A percentile compares a stretch with the other conserved stretches of the same genome.
Evolutionary conservation across 1,140 invertebrate species (phyloP).

Genomic region (Chironomus striatipennis): DNA sequence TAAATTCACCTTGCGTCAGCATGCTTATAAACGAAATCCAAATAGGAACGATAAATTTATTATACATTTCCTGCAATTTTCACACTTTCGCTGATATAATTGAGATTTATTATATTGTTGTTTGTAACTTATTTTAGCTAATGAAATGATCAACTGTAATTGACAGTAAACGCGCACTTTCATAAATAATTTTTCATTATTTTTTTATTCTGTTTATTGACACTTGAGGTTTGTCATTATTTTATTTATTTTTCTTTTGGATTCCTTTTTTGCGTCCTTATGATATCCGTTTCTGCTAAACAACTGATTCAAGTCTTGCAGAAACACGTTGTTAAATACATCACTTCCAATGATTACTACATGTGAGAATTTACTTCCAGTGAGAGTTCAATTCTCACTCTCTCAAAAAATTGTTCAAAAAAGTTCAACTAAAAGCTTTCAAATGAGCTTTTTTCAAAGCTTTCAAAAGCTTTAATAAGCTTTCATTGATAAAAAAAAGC

Average conservation of each 20-base stretch:
- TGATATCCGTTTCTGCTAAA: background rate
- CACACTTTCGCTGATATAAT: background rate
- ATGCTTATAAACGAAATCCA: background rate
- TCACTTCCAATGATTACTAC: background rate
- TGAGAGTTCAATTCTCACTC: background rate
- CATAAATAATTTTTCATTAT: background rate
- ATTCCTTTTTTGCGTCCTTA: background rate
- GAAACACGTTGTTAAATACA: background rate
- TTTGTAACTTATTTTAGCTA: background rate
- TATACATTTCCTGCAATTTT: background rate
- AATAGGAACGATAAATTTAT: background rate
- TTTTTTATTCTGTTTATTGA: background rate
- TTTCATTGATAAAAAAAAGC: background rate
- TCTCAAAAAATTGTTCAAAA: background rate
- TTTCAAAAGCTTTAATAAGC: background rate
- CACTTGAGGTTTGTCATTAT: background rate
- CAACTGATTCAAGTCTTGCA: background rate
- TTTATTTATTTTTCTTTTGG: background rate
- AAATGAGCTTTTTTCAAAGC: background rate
- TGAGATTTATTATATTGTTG: background rate
- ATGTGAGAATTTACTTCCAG: background rate
- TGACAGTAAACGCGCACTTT: background rate
- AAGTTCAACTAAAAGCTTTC: background rate
- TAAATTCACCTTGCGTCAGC: slow-evolving; percentile 12
- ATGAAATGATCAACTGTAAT: background rate